Percentiles rank a stretch among this genome's conserved stretches.
Evolutionary conservation across 2,797 vertebrate genomes (phyloP).

Genomic region (Phataginus tricuspis): DNA sequence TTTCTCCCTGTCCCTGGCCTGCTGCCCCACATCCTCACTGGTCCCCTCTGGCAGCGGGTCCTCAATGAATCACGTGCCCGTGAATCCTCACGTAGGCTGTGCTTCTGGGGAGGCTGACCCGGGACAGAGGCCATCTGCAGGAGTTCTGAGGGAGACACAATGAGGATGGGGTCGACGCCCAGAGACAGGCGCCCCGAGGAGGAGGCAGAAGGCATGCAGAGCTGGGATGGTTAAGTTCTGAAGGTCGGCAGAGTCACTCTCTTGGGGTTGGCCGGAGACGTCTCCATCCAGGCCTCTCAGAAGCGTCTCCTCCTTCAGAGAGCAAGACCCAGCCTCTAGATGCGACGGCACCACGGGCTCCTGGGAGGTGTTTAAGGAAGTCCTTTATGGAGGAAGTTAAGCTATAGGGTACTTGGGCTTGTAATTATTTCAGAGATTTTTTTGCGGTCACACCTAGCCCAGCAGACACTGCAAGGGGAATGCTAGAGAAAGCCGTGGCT

Average conservation of each 20-base stretch:
- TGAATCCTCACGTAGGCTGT: background rate
- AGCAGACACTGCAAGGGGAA: background rate
- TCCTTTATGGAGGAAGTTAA: background rate
- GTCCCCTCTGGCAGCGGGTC: background rate
- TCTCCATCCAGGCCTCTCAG: background rate
- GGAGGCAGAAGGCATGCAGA: background rate
- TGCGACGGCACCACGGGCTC: rapidly evolving
- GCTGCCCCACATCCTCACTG: rapidly evolving
- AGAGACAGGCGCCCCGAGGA: background rate
- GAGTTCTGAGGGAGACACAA: background rate
- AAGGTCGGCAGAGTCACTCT: too few species aligned
- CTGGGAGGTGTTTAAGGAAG: too few species aligned
- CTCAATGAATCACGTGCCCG: background rate
- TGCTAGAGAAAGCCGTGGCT: background rate
- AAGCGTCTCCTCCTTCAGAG: background rate
- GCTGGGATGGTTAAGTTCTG: background rate
- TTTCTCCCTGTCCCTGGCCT: background rate
- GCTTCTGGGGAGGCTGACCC: background rate
- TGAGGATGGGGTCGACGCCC: background rate
- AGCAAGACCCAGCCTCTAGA: background rate
- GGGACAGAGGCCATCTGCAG: background rate
- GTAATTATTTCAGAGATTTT: background rate
- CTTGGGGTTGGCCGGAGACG: background rate
- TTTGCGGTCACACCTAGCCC: too few species aligned
- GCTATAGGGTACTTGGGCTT: background rate